Evolutionary conservation across 2,113 vertebrate species (phyloP).

Genomic region (Coreoperca whiteheadi): DNA sequence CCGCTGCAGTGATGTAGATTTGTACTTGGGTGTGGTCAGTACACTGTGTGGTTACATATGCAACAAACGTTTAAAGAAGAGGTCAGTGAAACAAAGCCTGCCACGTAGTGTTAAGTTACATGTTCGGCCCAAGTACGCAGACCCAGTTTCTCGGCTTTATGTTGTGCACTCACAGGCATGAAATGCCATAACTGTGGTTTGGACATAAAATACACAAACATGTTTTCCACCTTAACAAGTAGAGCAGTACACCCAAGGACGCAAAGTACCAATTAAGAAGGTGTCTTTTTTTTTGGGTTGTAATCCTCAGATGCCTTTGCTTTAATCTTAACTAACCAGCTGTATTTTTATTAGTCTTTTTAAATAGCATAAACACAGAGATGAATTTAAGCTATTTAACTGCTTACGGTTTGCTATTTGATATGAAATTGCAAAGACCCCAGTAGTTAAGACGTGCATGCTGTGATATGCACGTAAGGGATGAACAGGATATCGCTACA

Average conservation of each 20-base stretch:
- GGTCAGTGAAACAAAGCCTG: neutral
- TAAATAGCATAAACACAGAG: neutral
- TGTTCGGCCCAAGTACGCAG: neutral
- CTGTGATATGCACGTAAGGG: neutral
- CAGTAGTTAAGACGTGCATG: neutral
- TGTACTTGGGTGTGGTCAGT: neutral
- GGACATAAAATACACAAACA: neutral
- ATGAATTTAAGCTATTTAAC: neutral
- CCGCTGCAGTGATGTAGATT: neutral
- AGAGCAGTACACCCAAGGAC: neutral
- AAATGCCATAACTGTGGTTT: neutral
- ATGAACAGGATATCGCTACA: neutral
- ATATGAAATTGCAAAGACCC: neutral
- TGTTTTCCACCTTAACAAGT: neutral
- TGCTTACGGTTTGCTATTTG: neutral
- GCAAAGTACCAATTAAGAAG: neutral
- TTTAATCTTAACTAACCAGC: constrained; percentile 5
- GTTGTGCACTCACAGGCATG: neutral
- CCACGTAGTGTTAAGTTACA: neutral
- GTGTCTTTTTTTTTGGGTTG: neutral
- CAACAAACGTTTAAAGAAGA: neutral
- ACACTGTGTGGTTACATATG: too few species aligned
- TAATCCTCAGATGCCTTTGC: neutral
- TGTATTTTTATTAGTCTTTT: neutral
- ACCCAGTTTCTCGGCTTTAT: neutral